Base-by-base conservation (phyloP, 1,140 invertebrate species). In the Procambarus clarkii region DNA sequence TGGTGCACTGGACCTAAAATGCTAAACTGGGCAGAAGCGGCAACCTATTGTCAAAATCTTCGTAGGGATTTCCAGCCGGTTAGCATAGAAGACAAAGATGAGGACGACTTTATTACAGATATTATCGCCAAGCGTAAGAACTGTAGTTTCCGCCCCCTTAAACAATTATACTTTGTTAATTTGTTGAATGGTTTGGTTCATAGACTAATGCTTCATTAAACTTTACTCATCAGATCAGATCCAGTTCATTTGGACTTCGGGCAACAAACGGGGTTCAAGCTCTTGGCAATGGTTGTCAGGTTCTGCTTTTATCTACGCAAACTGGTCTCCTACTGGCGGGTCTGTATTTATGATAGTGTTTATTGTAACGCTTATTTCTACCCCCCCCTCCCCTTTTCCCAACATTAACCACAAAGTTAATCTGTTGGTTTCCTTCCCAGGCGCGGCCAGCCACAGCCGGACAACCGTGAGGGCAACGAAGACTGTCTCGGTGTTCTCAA, bases 381-480 rank as follows among this genome's bases (percentile, higher is more conserved):
- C n/a, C n/a, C n/a, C n/a, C n/a, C n/a, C n/a, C n/a, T n/a, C n/a
- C n/a, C n/a, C n/a, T n/a, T n/a, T n/a, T n/a, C n/a, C n/a, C n/a
- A n/a, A n/a, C 4, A 54, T 54, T 54, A 4, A 54, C 2, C 11
- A 54, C 34, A 34, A 34, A 34, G 50, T 54, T 54, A 5, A 8
- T 54, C 1, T 54, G 13, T 8, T 79, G 15, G 21, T 13, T 69
- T 34, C 13, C 60, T 71, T 44, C 24, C 24, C 9, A 21, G 15
- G 3, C 18, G 0, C 3, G 96, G 96, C 24, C 96, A 96, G 94
- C 97, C 97, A 44, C 97, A 98, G 94, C 97, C 97, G 1, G 97
- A 98, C 93, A 97, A 98, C 94, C 96, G 97, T 94, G 96, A 96
- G 80, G 97, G 97, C 60, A 97, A 97, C 34, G 97, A 98, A 94